Base-by-base conservation (phyloP, 1,140 invertebrate genomes). In the Bombyx mori region DNA sequence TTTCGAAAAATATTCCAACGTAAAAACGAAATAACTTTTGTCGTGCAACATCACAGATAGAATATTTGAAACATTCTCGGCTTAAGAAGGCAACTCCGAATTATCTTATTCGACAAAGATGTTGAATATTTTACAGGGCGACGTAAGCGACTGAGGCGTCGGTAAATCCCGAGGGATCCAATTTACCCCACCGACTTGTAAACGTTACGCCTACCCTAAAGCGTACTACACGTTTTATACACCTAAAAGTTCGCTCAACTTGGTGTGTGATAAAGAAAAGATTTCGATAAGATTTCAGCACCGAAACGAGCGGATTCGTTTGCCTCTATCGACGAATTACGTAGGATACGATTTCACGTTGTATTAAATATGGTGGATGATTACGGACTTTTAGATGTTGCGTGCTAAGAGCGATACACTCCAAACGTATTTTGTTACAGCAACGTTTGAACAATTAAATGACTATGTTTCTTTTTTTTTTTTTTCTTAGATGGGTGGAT, bases 91-190 rank as follows among this genome's bases (percentile, higher is more conserved):
- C 61, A 61, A 62, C 47, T 56, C 51, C 60, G 62, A 62, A 57
- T 45, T 61, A 35, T 61, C 57, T 66, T 67, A 61, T 72, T 74
- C 60, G 70, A 65, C 61, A 64, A 69, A 68, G 61, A 70, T 59
- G 42, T 59, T 79, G 75, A 79, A 82, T 82, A 83, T 83, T 79
- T 81, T 62, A 76, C 63, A 61, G 71, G 66, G 60, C 69, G 56
- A 62, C 65, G 69, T 72, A 65, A 73, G 66, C 69, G 68, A 61
- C 54, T 61, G 66, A 64, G 63, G 60, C 71, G 71, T 68, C 68
- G 52, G 63, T 72, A 82, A 79, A 80, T 82, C 81, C 81, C 70
- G 47, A 44, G 66, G 71, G 81, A 84, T 73, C 75, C 71, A 79
- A 81, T 79, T 81, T 81, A 71, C 70, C 69, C 66, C 64, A 70